Percentiles rank a stretch among this genome's conserved stretches.
phyloP scores from a whole-genome alignment of 2,888 invertebrate species.

The Agrochola circellaris region DNA sequence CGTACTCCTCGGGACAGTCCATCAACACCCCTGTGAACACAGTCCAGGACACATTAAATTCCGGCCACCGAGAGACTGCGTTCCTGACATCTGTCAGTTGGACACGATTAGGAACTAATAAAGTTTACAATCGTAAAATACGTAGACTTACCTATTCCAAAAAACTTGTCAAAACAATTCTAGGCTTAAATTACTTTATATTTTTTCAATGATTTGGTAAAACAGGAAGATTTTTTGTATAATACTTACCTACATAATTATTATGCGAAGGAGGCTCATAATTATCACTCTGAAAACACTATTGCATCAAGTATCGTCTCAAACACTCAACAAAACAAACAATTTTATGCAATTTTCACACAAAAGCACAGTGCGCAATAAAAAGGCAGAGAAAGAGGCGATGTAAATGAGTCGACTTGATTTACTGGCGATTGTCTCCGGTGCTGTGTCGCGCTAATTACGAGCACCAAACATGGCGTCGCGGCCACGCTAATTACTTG shows the following conservation, averaged over 20 bases:
- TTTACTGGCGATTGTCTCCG: slow-evolving; percentile 66
- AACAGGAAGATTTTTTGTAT: not conserved
- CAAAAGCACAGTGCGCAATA: slow-evolving; percentile 40
- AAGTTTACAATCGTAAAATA: no score
- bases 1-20: no score
- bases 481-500: slow-evolving; percentile 54
- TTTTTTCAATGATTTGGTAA: not conserved
- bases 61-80: no score
- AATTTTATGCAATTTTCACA: slow-evolving; percentile 23
- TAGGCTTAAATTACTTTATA: not conserved
- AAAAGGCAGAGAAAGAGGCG: slow-evolving; percentile 31
- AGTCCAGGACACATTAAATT: no score
- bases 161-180: no score
- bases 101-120: no score
- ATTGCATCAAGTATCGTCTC: not conserved
- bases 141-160: no score
- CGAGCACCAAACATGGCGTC: slow-evolving; percentile 48
- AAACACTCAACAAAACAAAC: slow-evolving; percentile 2
- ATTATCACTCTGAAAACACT: not conserved
- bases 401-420: slow-evolving; percentile 64
- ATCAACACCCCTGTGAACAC: no score
- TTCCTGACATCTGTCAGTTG: no score
- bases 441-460: slow-evolving; percentile 46
- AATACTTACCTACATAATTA: not conserved
- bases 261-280: not conserved